Percentiles rank a stretch among this genome's conserved stretches.
phyloP scores from a whole-genome alignment of 2,888 invertebrate species.

The Platerodrilus igneus region DNA sequence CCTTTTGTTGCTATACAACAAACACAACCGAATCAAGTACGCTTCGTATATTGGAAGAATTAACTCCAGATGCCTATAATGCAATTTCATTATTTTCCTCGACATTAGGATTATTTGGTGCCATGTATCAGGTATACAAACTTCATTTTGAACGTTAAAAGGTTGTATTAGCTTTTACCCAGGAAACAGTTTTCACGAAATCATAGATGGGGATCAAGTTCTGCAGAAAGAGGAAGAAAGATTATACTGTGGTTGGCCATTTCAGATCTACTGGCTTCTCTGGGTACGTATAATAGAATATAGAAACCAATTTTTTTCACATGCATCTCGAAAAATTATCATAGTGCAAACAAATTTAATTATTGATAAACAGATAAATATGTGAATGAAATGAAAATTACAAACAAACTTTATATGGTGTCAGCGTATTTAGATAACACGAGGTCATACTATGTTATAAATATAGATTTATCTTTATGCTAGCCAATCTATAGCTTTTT shows the following conservation, averaged over 20 bases:
- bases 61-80: slow-evolving; percentile 71
- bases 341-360: no score
- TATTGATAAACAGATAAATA: no score
- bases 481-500: no score
- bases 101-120: slow-evolving; percentile 67
- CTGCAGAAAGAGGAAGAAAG: slow-evolving; percentile 61
- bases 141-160: slow-evolving; percentile 4
- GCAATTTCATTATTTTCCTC: slow-evolving; percentile 70
- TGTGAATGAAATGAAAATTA: no score
- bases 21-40: slow-evolving; percentile 62
- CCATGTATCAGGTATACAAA: slow-evolving; percentile 77
- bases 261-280: slow-evolving; percentile 72
- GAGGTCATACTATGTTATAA: no score
- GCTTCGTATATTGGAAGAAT: slow-evolving; percentile 63
- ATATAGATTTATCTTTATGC: no score
- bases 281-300: no score
- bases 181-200: slow-evolving; percentile 51
- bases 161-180: slow-evolving; percentile 60
- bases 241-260: slow-evolving; percentile 76
- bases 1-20: slow-evolving; percentile 69
- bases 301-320: no score
- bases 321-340: no score
- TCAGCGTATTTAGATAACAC: no score
- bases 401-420: no score
- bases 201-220: slow-evolving; percentile 55